Percentiles rank a stretch among this genome's conserved stretches.
Evolutionary conservation across 2,797 vertebrate genomes (phyloP).

Genomic region (Decapterus maruadsi): DNA sequence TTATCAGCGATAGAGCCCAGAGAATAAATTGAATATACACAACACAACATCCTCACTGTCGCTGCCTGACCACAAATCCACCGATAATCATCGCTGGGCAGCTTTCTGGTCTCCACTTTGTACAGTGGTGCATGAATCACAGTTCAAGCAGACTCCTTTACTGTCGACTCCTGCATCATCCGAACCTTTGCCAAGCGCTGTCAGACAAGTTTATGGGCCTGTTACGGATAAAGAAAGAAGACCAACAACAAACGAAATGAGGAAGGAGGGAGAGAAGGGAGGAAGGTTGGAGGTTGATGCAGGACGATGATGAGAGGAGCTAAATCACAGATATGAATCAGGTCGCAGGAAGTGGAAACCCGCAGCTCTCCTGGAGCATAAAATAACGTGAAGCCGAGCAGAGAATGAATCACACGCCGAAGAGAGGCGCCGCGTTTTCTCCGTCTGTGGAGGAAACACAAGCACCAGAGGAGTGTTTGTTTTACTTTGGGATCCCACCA

Average conservation of each 20-base stretch:
- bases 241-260: constrained; percentile 32
- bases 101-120: constrained; percentile 30
- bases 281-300: background rate
- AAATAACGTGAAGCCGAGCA: constrained; percentile 3
- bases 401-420: constrained; percentile 39
- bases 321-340: constrained; percentile 48
- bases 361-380: constrained; percentile 21
- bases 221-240: constrained; percentile 41
- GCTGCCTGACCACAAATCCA: constrained; percentile 50
- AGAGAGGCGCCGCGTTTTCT: constrained; percentile 34
- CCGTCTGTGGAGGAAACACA: constrained; percentile 42
- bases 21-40: constrained; percentile 27
- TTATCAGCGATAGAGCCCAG: constrained; percentile 15
- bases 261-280: background rate
- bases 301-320: constrained; percentile 14
- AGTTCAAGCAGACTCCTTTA: constrained; percentile 20
- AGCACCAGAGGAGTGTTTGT: constrained; percentile 67
- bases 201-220: constrained; percentile 43
- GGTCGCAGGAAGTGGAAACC: constrained; percentile 39
- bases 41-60: constrained; percentile 8
- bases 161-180: constrained; percentile 11
- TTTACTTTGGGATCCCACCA: constrained; percentile 70
- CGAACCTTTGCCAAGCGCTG: constrained; percentile 23
- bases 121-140: constrained; percentile 52
- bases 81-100: constrained; percentile 49